Conservation (phyloP, 1,140 invertebrate species). For the Tetragonula clypearis region DNA sequence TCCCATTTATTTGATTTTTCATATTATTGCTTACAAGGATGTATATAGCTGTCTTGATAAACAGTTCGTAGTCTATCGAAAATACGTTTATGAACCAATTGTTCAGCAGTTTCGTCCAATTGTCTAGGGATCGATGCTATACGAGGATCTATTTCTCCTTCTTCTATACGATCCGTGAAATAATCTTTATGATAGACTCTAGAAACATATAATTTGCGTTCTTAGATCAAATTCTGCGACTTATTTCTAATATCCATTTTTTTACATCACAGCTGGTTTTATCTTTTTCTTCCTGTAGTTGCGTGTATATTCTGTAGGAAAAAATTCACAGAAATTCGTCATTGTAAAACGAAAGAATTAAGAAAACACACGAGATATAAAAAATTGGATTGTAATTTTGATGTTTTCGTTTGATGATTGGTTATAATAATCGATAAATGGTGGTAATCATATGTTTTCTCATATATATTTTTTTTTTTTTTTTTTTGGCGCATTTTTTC, state of each 20-base stretch:
- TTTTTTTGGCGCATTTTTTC: background rate
- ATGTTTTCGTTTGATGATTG: background rate
- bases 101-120: slow-evolving; percentile 50
- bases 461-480: no score
- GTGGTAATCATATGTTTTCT: background rate
- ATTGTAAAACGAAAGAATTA: background rate
- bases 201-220: background rate
- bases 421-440: background rate
- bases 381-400: background rate
- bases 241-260: background rate
- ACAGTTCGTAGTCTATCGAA: slow-evolving; percentile 53
- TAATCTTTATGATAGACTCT: slow-evolving; percentile 41
- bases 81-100: slow-evolving; percentile 61
- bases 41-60: slow-evolving; percentile 61
- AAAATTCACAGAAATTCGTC: slow-evolving; percentile 16
- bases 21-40: slow-evolving; percentile 21
- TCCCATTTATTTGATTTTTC: background rate
- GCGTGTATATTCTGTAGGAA: slow-evolving; percentile 27
- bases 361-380: background rate
- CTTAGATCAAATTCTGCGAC: background rate
- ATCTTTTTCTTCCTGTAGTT: background rate
- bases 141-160: slow-evolving; percentile 61
- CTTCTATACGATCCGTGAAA: slow-evolving; percentile 55
- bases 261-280: background rate
- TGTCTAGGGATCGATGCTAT: slow-evolving; percentile 49